These are phyloP conservation scores for Rynchops niger DNA, from an alignment of 2,113 vertebrate species.

Conservation along the genomic window DNA sequence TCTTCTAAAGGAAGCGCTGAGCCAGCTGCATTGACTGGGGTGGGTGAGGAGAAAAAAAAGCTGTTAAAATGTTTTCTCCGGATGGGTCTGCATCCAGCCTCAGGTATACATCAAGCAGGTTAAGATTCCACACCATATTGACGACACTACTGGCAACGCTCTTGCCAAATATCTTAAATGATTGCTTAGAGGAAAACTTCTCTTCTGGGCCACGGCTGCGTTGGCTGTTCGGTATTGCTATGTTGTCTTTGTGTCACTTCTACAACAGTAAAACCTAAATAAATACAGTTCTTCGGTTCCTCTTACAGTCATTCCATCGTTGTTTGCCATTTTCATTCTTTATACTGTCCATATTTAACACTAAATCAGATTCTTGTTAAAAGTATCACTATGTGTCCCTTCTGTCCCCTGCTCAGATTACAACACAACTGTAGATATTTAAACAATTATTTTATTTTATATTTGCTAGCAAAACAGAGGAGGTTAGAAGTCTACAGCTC, in stretches of 20 bases:
- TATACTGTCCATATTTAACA: neutral
- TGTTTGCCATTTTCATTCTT: neutral
- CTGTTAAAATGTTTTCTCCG: neutral
- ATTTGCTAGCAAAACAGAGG: neutral
- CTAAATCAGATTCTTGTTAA: neutral
- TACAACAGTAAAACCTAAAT: neutral
- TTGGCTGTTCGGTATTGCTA: neutral
- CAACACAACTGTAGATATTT: neutral
- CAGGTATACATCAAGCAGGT: rapidly evolving
- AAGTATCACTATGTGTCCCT: neutral
- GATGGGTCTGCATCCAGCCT: neutral
- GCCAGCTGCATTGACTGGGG: neutral
- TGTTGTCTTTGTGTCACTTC: neutral
- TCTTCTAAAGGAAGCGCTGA: neutral
- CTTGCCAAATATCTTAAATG: neutral
- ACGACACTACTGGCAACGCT: neutral
- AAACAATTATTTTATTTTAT: neutral
- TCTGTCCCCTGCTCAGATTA: neutral
- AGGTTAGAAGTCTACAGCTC: neutral
- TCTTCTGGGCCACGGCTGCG: neutral
- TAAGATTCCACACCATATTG: neutral
- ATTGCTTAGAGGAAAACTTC: neutral
- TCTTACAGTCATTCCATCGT: neutral
- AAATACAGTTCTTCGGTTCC: neutral
- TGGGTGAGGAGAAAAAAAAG: neutral